Conservation (phyloP, 1,140 invertebrate species). For the Sitophilus oryzae region DNA sequence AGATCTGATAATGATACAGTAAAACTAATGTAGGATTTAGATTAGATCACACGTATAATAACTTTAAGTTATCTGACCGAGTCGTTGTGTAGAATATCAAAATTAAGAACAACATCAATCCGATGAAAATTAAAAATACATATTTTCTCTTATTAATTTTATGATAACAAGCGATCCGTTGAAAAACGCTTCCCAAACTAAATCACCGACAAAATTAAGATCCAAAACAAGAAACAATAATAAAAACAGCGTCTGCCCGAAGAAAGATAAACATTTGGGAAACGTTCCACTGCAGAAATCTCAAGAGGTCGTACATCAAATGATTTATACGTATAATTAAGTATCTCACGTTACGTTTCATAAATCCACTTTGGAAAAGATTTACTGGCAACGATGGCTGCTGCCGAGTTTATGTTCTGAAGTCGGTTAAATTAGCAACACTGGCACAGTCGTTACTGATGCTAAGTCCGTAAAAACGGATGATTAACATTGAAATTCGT, state of each 20-base stretch:
- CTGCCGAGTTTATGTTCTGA: slow-evolving; percentile 18
- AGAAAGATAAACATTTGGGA: neutral
- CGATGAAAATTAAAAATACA: too few relatives aligned
- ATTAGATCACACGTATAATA: too few relatives aligned
- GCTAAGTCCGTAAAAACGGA: too few relatives aligned
- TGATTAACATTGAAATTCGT: slow-evolving; percentile 19
- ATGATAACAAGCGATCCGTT: too few relatives aligned
- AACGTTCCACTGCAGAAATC: slow-evolving; percentile 5
- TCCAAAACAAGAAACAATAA: neutral
- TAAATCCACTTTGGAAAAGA: slow-evolving; percentile 26
- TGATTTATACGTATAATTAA: slow-evolving; percentile 31
- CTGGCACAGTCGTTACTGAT: slow-evolving; percentile 23
- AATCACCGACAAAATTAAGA: neutral
- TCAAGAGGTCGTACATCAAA: slow-evolving; percentile 23
- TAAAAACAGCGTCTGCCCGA: neutral
- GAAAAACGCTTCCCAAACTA: neutral
- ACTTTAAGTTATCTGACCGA: too few relatives aligned
- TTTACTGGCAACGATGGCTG: slow-evolving; percentile 17
- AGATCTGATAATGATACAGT: too few relatives aligned
- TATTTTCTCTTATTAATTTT: too few relatives aligned
- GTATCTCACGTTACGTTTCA: slow-evolving; percentile 29
- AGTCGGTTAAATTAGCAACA: slow-evolving; percentile 23
- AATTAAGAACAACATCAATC: too few relatives aligned
- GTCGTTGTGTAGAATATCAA: too few relatives aligned
- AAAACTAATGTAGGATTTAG: too few relatives aligned